Percentiles rank a stretch among this genome's conserved stretches.
Conservation (phyloP, 1,140 invertebrate species). For the Chionoecetes opilio region DNA sequence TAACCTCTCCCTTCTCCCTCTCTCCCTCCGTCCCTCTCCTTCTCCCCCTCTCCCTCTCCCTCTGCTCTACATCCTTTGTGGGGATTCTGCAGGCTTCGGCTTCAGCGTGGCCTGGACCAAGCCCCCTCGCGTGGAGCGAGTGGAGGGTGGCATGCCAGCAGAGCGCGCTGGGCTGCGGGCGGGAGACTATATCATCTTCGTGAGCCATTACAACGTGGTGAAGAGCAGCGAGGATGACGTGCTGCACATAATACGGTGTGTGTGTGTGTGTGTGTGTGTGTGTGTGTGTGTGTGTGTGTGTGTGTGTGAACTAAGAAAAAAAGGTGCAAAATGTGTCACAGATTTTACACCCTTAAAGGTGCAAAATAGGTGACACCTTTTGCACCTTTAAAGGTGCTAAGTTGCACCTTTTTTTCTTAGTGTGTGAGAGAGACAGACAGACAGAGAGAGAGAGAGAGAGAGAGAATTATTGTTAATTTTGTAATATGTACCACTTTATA, state of each 20-base stretch:
- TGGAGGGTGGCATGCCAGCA: constrained; percentile 92
- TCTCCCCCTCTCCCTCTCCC: not conserved
- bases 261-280: not conserved
- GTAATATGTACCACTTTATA: too few relatives aligned
- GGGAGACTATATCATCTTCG: constrained; percentile 94
- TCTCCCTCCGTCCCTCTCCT: too few relatives aligned
- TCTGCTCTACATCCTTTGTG: constrained; percentile 70
- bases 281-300: not conserved
- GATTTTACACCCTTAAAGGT: too few relatives aligned
- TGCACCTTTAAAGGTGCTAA: too few relatives aligned
- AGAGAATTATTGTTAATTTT: too few relatives aligned
- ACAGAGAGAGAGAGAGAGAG: too few relatives aligned
- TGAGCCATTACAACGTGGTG: constrained; percentile 93
- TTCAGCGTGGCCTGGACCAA: constrained; percentile 97
- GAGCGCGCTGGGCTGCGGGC: constrained; percentile 91
- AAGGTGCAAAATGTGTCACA: too few relatives aligned
- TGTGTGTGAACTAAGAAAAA: too few relatives aligned
- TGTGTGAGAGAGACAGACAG: too few relatives aligned
- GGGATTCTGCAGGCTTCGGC: constrained; percentile 87
- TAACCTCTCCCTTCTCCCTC: not conserved
- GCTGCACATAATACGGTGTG: constrained; percentile 91
- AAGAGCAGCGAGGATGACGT: constrained; percentile 91
- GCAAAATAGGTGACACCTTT: too few relatives aligned
- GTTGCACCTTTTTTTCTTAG: too few relatives aligned
- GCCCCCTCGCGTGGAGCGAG: constrained; percentile 93